Evolutionary conservation across 2,113 vertebrate species (phyloP).

Genomic region (Taxidea taxus): DNA sequence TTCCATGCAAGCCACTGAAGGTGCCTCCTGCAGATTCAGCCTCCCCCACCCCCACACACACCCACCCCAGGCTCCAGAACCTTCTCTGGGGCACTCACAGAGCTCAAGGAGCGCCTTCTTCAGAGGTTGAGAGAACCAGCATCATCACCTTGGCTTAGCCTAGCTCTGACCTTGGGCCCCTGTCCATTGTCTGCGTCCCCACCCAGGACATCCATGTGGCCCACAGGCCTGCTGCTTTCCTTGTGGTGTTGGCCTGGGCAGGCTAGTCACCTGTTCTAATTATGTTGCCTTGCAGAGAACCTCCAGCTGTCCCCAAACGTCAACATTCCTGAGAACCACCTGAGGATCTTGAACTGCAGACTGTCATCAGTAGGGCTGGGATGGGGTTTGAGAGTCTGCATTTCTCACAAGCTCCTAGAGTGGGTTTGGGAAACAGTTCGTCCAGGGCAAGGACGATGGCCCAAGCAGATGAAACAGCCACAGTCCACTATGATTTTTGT

Average conservation of each 20-base stretch:
- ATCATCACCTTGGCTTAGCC: too few species aligned
- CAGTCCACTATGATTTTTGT: background rate
- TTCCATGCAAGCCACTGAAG: background rate
- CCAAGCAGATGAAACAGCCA: background rate
- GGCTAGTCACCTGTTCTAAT: background rate
- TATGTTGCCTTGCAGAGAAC: fast-evolving
- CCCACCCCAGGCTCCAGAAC: background rate
- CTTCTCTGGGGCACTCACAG: too few species aligned
- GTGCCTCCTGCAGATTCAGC: background rate
- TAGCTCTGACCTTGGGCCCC: background rate
- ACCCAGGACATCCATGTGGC: background rate
- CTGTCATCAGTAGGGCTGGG: background rate
- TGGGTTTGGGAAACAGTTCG: background rate
- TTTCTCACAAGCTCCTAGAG: background rate
- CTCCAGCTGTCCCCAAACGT: background rate
- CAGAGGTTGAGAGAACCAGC: background rate
- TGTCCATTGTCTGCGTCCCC: background rate
- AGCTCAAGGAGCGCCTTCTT: too few species aligned
- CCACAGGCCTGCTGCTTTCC: background rate
- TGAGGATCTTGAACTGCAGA: background rate
- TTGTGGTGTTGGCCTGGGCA: background rate
- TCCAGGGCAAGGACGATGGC: background rate
- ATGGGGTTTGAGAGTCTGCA: background rate
- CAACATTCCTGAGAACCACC: background rate
- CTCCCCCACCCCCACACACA: background rate